Evolutionary conservation across 1,140 invertebrate species (phyloP).

Genomic region (Papilio machaon): DNA sequence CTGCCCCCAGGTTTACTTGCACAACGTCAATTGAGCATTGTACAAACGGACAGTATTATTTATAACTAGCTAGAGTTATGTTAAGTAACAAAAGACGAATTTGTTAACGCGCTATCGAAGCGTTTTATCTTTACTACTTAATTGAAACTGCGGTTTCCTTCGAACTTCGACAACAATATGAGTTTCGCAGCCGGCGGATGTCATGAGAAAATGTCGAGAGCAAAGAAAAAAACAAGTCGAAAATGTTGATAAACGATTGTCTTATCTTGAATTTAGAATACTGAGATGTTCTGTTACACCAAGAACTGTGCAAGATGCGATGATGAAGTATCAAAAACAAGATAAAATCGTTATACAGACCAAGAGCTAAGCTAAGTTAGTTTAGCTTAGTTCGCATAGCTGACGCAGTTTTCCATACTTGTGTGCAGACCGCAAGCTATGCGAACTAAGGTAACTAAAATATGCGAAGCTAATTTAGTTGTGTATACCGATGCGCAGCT

Average conservation of each 20-base stretch:
- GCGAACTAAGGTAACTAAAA: too few species aligned
- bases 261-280: not conserved
- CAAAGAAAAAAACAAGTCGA: not conserved
- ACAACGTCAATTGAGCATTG: conserved; percentile 38
- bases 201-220: conserved; percentile 5
- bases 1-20: conserved; percentile 43
- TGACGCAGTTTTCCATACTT: too few species aligned
- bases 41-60: conserved; percentile 9
- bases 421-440: too few species aligned
- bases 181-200: conserved; percentile 1
- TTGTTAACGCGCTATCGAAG: conserved; percentile 43
- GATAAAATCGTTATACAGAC: not conserved
- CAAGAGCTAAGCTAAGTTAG: too few species aligned
- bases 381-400: too few species aligned
- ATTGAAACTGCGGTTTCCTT: conserved; percentile 27
- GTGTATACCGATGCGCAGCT: too few species aligned
- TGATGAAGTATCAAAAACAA: not conserved
- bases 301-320: not conserved
- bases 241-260: conserved; percentile 26
- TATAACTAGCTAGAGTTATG: conserved; percentile 8
- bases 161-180: conserved; percentile 26
- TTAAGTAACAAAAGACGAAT: conserved; percentile 47
- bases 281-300: not conserved
- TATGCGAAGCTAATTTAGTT: too few species aligned
- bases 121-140: conserved; percentile 33